Evolutionary conservation across 2,797 vertebrate species (phyloP).

Genomic region (Gobionotothen gibberifrons): DNA sequence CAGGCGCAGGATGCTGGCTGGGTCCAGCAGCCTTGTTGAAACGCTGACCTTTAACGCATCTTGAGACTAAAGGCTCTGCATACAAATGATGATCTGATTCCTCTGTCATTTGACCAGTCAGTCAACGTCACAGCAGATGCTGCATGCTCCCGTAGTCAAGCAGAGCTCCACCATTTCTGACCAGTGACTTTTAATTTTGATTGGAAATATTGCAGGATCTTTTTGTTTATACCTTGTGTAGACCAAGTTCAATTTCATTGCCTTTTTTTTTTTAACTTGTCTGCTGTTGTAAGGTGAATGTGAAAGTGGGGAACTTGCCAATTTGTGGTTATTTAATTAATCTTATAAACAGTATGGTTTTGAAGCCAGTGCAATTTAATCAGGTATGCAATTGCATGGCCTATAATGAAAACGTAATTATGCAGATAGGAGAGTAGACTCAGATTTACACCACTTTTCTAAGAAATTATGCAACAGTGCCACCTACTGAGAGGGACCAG

Average conservation of each 20-base stretch:
- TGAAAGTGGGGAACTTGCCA: constrained; percentile 46
- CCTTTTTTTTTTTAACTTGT: constrained; percentile 16
- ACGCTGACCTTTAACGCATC: constrained; percentile 82
- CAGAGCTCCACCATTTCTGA: not conserved
- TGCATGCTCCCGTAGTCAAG: constrained; percentile 6
- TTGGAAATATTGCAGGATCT: constrained; percentile 18
- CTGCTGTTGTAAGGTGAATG: constrained; percentile 36
- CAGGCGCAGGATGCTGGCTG: constrained; percentile 40
- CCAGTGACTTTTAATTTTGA: constrained; percentile 20
- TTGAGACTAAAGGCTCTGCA: constrained; percentile 74
- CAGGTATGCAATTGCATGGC: constrained; percentile 73
- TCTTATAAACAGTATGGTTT: constrained; percentile 60
- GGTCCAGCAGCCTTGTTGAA: constrained; percentile 52
- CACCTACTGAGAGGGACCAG: constrained; percentile 67
- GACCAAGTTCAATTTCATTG: constrained; percentile 19
- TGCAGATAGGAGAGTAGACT: constrained; percentile 33
- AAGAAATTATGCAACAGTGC: constrained; percentile 68
- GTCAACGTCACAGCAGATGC: constrained; percentile 23
- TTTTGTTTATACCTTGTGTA: constrained; percentile 22
- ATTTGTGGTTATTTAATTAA: constrained; percentile 66
- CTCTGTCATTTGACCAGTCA: constrained; percentile 56
- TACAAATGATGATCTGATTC: constrained; percentile 74
- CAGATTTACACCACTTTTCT: not conserved
- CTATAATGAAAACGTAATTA: constrained; percentile 72
- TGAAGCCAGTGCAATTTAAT: constrained; percentile 67